Evolutionary conservation across 1,140 invertebrate genomes (phyloP).

Genomic region (Epicauta chinensis): DNA sequence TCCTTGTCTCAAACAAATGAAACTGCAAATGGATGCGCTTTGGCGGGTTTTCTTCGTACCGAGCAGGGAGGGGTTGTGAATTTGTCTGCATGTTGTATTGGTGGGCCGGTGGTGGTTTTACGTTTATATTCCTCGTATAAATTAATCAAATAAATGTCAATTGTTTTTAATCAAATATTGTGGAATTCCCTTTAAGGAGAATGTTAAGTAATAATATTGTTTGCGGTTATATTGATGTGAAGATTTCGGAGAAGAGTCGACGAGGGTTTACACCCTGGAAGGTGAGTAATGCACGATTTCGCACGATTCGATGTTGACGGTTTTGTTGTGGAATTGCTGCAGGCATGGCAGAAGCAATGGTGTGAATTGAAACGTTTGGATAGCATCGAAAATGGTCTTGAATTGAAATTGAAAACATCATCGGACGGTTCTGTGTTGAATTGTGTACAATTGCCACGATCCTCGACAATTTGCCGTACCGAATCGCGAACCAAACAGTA

Average conservation of each 20-base stretch:
- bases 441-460: slow-evolving; percentile 39
- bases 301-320: neutral
- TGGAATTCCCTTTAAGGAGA: neutral
- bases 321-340: slow-evolving; percentile 1
- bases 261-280: slow-evolving; percentile 38
- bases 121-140: no score
- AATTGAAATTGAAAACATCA: slow-evolving; percentile 34
- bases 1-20: no score
- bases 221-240: slow-evolving; percentile 38
- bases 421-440: slow-evolving; percentile 29
- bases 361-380: slow-evolving; percentile 36
- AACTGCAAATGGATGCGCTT: no score
- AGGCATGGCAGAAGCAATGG: slow-evolving; percentile 40
- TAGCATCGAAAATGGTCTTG: slow-evolving; percentile 32
- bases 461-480: slow-evolving; percentile 47
- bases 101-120: no score
- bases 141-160: no score
- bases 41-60: slow-evolving; percentile 5
- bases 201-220: slow-evolving; percentile 26
- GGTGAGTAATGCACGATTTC: slow-evolving; percentile 24
- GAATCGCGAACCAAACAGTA: slow-evolving; percentile 49
- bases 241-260: slow-evolving; percentile 34
- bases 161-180: no score
- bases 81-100: no score
- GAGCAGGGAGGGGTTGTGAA: slow-evolving; percentile 12